phyloP scores from a whole-genome alignment of 2,888 invertebrate genomes.

The Acrobasis repandana region DNA sequence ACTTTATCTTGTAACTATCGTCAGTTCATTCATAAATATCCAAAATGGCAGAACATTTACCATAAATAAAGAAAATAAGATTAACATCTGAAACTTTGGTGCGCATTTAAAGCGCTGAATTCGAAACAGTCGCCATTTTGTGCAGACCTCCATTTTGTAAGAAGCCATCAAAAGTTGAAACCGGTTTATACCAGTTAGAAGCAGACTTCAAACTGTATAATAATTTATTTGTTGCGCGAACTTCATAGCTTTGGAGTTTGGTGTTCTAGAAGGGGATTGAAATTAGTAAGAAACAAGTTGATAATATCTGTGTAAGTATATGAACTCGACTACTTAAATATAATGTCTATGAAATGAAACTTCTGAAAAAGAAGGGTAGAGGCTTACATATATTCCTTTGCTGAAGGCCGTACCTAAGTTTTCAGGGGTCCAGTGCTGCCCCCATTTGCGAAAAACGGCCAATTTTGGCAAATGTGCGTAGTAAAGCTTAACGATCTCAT shows the following conservation, averaged over 20 bases:
- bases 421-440: too few relatives aligned
- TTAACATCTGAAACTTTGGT: conserved; percentile 16
- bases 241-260: conserved; percentile 3
- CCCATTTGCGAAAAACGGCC: too few relatives aligned
- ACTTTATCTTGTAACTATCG: conserved; percentile 12
- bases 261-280: background rate
- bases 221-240: conserved; percentile 17
- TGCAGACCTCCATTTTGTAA: conserved; percentile 18
- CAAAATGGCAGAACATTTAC: conserved; percentile 14
- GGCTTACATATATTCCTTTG: too few relatives aligned
- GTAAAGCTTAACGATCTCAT: too few relatives aligned
- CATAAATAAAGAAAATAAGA: conserved; percentile 20
- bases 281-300: background rate
- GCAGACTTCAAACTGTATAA: conserved; percentile 17
- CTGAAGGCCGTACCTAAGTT: too few relatives aligned
- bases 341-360: too few relatives aligned
- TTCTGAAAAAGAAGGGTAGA: too few relatives aligned
- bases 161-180: conserved; percentile 20
- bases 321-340: too few relatives aligned
- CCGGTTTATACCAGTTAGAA: conserved; percentile 16
- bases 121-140: conserved; percentile 18
- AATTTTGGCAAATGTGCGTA: too few relatives aligned
- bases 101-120: conserved; percentile 17
- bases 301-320: background rate
- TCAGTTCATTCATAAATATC: conserved; percentile 15